phyloP scores from a whole-genome alignment of 2,888 invertebrate genomes.

The Aromia moschata region DNA sequence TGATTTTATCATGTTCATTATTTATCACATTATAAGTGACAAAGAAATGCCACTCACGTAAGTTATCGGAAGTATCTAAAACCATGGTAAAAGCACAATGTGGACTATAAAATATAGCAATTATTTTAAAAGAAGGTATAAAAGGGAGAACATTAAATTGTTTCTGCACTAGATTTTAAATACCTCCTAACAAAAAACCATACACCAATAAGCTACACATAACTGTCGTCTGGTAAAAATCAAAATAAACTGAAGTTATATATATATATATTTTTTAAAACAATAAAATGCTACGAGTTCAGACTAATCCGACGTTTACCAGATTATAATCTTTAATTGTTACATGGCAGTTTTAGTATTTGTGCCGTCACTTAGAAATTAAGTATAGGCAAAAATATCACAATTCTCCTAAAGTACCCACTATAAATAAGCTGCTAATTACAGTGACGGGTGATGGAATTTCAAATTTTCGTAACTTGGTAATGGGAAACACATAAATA shows the following conservation, averaged over 20 bases:
- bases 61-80: conserved; percentile 8
- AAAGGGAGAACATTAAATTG: no score
- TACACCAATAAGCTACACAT: conserved; percentile 13
- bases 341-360: conserved; percentile 48
- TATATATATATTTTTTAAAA: background rate
- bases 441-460: no score
- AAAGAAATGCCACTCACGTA: conserved; percentile 7
- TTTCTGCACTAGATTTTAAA: conserved; percentile 9
- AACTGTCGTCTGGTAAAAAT: conserved; percentile 13
- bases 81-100: background rate
- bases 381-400: conserved; percentile 43
- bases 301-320: conserved; percentile 21
- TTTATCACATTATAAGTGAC: conserved; percentile 25
- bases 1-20: conserved; percentile 21
- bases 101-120: no score
- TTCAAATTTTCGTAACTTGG: no score
- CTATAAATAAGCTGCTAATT: conserved; percentile 16
- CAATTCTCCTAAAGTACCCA: conserved; percentile 27
- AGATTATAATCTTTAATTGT: conserved; percentile 30
- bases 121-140: no score
- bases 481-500: no score
- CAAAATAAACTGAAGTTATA: conserved; percentile 1
- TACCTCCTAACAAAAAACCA: conserved; percentile 13
- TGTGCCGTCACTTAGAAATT: conserved; percentile 30
- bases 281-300: background rate